phyloP scores from a whole-genome alignment of 2,113 vertebrate genomes.

The Clarias batrachus region DNA sequence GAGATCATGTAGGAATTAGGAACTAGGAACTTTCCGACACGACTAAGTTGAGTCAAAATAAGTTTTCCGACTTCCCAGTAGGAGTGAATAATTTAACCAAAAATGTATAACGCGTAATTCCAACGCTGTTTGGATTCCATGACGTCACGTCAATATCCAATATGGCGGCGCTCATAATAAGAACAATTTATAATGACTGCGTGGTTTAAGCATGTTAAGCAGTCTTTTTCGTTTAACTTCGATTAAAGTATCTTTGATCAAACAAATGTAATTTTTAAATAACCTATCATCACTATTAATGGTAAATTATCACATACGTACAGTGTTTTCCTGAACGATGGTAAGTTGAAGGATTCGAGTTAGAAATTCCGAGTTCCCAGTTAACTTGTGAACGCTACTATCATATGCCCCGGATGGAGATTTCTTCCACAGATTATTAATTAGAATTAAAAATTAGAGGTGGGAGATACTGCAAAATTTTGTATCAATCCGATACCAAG shows the following conservation, averaged over 20 bases:
- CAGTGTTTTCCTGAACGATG: background rate
- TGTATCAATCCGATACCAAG: too few relatives aligned
- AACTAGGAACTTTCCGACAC: background rate
- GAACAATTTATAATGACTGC: background rate
- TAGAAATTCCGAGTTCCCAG: background rate
- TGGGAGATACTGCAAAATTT: too few relatives aligned
- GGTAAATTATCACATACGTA: background rate
- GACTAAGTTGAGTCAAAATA: background rate
- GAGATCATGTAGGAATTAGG: background rate
- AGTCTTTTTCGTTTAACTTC: background rate
- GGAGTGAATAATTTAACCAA: background rate
- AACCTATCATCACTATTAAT: background rate
- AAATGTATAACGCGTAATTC: background rate
- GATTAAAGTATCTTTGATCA: background rate
- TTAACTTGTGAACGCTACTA: background rate
- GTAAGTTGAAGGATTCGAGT: background rate
- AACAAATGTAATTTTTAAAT: background rate
- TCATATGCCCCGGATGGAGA: background rate
- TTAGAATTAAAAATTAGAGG: background rate
- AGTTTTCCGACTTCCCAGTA: background rate
- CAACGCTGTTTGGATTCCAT: background rate
- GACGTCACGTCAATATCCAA: background rate
- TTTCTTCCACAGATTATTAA: background rate
- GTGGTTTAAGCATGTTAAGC: background rate
- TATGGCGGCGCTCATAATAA: background rate